phyloP scores from a whole-genome alignment of 2,797 vertebrate species.

The Tragelaphus oryx region DNA sequence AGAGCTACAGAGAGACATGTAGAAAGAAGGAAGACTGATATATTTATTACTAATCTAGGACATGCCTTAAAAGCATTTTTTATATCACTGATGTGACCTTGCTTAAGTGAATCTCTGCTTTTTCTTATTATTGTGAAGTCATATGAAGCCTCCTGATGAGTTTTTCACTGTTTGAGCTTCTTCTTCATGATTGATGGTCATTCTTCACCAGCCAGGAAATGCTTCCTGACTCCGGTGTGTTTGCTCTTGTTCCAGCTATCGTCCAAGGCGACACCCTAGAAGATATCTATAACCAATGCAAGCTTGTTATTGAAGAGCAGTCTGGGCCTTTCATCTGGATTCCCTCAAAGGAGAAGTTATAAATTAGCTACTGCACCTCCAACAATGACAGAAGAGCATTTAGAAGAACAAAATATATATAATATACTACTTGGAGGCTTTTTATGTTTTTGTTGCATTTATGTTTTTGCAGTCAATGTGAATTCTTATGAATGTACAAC shows the following conservation, averaged over 20 bases:
- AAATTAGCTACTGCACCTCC: constrained; percentile 87
- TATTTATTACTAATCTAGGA: neutral
- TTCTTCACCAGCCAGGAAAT: neutral
- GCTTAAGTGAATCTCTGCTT: neutral
- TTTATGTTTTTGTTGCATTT: constrained; percentile 87
- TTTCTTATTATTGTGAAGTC: neutral
- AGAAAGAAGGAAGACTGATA: neutral
- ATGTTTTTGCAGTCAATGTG: constrained; percentile 91
- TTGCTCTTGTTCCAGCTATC: constrained; percentile 87
- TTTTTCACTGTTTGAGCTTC: neutral
- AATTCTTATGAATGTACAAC: constrained; percentile 98
- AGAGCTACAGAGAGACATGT: neutral
- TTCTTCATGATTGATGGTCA: neutral
- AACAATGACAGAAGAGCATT: constrained; percentile 87
- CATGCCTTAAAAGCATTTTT: neutral
- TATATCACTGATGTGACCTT: neutral
- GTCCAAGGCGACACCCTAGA: constrained; percentile 99
- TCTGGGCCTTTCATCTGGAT: constrained; percentile 99
- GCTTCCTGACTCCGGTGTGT: neutral
- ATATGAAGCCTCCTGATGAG: neutral
- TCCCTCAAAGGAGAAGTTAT: constrained; percentile 99
- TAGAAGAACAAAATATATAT: constrained; percentile 85
- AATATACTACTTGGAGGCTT: constrained; percentile 87
- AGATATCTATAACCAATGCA: constrained; percentile 99
- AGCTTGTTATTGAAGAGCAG: constrained; percentile 98